These are phyloP conservation scores for Drosophila bipectinata DNA, from an alignment of 1,140 invertebrate species.

Conservation along the genomic window DNA sequence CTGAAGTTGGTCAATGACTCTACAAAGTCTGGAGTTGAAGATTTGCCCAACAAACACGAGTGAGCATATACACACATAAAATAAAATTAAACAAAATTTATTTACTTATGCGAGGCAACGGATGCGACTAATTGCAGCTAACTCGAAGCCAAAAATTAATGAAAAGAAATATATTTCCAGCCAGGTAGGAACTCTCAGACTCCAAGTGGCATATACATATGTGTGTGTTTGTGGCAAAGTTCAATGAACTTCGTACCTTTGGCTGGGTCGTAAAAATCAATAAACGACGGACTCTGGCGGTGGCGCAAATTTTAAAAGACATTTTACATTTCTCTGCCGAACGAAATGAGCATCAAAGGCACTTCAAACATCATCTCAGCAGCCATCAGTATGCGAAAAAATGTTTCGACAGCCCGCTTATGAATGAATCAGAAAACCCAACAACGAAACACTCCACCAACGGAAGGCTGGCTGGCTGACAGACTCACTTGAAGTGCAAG, in stretches of 20 bases:
- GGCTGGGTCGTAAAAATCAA: conserved; percentile 72
- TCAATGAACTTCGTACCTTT: conserved; percentile 72
- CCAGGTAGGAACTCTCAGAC: conserved; percentile 34
- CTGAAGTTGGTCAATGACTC: conserved; percentile 58
- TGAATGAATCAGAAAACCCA: conserved; percentile 65
- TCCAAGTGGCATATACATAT: not conserved
- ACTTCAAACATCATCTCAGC: conserved; percentile 76
- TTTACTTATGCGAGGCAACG: conserved; percentile 48
- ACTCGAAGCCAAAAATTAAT: conserved; percentile 67
- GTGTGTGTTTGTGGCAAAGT: conserved; percentile 28
- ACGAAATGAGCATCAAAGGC: conserved; percentile 77
- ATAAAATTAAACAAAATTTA: conserved; percentile 56
- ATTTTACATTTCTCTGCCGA: conserved; percentile 52
- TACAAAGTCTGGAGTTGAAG: conserved; percentile 55
- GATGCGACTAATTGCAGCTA: conserved; percentile 75
- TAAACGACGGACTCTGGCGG: conserved; percentile 25
- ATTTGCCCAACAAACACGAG: conserved; percentile 45
- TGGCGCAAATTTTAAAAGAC: conserved; percentile 64
- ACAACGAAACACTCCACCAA: conserved; percentile 31
- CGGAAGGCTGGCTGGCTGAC: conserved; percentile 3
- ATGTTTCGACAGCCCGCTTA: conserved; percentile 56
- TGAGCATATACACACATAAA: conserved; percentile 19
- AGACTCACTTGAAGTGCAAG: conserved; percentile 69
- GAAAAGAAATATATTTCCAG: conserved; percentile 47
- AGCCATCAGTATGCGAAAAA: conserved; percentile 47